Base-by-base conservation (phyloP, 2,888 invertebrate species). In the Sinopyrophorus schimmeli region DNA sequence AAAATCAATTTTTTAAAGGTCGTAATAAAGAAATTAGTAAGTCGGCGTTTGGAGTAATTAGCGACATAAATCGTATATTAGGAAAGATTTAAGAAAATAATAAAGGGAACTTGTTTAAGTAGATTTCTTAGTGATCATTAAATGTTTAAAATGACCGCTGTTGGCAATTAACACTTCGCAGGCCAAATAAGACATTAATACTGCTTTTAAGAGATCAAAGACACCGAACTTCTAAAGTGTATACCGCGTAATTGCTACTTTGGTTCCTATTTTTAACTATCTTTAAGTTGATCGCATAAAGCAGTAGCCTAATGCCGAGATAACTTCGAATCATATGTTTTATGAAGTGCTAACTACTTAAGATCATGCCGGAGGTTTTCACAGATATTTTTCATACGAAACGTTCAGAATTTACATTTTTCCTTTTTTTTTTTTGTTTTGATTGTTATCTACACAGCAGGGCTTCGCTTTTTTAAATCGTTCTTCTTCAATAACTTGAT, bases 321-420 rank as follows among this genome's bases (percentile, higher is more conserved):
- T 70, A 69, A 71, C 68, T 61, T 65, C 59, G 64, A 63, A 72
- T 72, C 67, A 71, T 69, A 60, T 59, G 63, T 64, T 71, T 72
- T 71, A 71, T 62, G 65, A 71, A 60, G 68, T 70, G 72, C 64
- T 71, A 72, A 72, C 64, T 66, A 65, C 59, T 64, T 59, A 58
- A 63, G 64, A 68, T 66, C 63, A 66, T 65, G 60, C 64, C 63
- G 61, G 65, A 56, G 20, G 35, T 47, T 32, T 51, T 47, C 38
- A 44, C 32, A 39, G 31, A 42, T 18, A 10, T 27, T n/a, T n/a
- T n/a, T 53, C 42, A 38, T n/a, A n/a, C n/a, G n/a, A n/a, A n/a
- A n/a, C n/a, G n/a, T n/a, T n/a, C n/a, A n/a, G n/a, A n/a, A n/a
- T n/a, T n/a, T n/a, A n/a, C n/a, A n/a, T n/a, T n/a, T n/a, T n/a